Conservation (phyloP, 2,113 vertebrate genomes). For the Nothoprocta pentlandii region DNA sequence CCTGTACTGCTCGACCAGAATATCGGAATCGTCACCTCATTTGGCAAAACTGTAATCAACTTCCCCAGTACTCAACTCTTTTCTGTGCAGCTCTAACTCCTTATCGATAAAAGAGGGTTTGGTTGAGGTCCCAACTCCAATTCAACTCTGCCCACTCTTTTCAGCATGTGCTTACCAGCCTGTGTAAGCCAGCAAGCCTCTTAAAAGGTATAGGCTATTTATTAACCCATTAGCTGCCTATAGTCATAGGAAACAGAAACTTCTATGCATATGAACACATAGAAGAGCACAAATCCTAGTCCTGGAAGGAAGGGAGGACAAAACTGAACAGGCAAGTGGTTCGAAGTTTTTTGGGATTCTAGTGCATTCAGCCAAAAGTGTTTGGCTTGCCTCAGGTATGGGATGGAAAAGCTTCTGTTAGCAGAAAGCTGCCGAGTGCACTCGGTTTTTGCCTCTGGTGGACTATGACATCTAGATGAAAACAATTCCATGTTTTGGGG, state of each 20-base stretch:
- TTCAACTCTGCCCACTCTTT: neutral
- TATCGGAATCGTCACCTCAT: neutral
- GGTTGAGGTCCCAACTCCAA: neutral
- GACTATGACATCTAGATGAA: neutral
- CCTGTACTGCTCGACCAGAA: neutral
- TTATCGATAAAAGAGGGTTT: neutral
- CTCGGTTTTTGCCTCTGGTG: neutral
- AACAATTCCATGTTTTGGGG: neutral
- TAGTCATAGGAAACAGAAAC: neutral
- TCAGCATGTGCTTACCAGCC: neutral
- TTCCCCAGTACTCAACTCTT: neutral
- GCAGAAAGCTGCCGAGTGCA: neutral
- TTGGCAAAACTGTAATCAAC: neutral
- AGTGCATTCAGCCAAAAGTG: neutral
- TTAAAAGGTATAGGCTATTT: neutral
- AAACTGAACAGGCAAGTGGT: neutral
- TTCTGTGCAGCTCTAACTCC: neutral
- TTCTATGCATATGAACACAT: neutral
- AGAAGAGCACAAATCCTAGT: neutral
- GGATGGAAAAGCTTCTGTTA: neutral
- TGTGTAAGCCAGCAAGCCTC: neutral
- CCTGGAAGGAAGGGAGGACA: neutral
- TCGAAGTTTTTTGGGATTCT: neutral
- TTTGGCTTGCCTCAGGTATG: neutral
- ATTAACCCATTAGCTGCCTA: neutral